Evolutionary conservation across 2,888 invertebrate genomes (phyloP).

Genomic region (Nephrotoma guestfalica): DNA sequence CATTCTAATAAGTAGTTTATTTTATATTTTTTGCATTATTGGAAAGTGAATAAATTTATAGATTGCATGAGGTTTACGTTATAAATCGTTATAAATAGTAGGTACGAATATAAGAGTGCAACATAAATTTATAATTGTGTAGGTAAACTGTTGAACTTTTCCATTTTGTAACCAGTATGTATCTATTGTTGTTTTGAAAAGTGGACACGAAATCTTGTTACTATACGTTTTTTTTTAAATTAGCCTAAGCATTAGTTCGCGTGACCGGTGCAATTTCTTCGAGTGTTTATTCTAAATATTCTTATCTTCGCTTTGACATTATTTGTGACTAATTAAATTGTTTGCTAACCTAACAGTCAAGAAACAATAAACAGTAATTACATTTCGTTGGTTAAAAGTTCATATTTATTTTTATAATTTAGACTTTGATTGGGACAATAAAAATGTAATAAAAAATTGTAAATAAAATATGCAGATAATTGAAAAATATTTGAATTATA

Average conservation of each 20-base stretch:
- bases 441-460: background rate
- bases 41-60: background rate
- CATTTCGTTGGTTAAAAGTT: background rate
- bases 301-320: too few species aligned
- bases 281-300: too few species aligned
- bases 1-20: background rate
- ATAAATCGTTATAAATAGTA: background rate
- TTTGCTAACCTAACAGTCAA: too few species aligned
- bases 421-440: background rate
- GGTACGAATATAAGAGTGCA: background rate
- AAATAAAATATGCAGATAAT: background rate
- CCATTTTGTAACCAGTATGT: background rate
- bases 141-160: background rate
- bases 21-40: background rate
- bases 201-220: background rate
- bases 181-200: background rate
- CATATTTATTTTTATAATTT: background rate
- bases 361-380: too few species aligned
- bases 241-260: too few species aligned
- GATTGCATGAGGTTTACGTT: background rate
- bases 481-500: too few species aligned
- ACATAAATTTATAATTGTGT: background rate
- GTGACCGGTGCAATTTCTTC: too few species aligned
- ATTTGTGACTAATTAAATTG: too few species aligned
- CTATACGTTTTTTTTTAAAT: too few species aligned